These are phyloP conservation scores for Bubo scandiacus DNA, from an alignment of 2,113 vertebrate genomes.

Conservation along the genomic window DNA sequence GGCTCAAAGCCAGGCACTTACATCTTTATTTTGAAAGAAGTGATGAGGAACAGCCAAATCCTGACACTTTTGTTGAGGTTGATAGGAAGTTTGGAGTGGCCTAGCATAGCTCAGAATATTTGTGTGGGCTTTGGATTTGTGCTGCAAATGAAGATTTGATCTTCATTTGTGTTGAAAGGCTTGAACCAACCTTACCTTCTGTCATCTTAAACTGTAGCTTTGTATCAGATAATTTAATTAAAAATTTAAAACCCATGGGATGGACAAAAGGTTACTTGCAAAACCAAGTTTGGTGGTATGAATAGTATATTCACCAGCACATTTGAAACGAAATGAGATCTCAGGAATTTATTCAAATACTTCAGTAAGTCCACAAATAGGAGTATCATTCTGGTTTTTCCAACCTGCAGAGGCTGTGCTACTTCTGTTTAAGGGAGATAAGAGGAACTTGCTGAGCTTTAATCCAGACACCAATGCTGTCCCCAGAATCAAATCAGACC, in stretches of 20 bases:
- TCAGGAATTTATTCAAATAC: background rate
- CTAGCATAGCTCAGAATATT: background rate
- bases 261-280: background rate
- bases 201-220: background rate
- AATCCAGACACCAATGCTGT: background rate
- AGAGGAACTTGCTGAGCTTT: background rate
- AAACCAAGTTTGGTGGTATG: background rate
- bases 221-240: background rate
- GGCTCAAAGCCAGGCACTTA: background rate
- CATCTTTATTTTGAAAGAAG: background rate
- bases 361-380: background rate
- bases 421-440: background rate
- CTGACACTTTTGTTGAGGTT: background rate
- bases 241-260: background rate
- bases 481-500: background rate
- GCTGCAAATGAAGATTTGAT: background rate
- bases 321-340: background rate
- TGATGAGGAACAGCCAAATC: background rate
- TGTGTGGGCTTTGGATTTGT: background rate
- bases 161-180: background rate
- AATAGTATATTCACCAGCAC: background rate
- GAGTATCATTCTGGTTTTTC: background rate
- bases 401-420: background rate
- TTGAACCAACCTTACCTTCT: background rate
- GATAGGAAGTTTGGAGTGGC: background rate